Evolutionary conservation across 2,888 invertebrate species (phyloP), one percentile per base, ranked within the genome.

Genomic region (Steinernema hermaphroditum): DNA sequence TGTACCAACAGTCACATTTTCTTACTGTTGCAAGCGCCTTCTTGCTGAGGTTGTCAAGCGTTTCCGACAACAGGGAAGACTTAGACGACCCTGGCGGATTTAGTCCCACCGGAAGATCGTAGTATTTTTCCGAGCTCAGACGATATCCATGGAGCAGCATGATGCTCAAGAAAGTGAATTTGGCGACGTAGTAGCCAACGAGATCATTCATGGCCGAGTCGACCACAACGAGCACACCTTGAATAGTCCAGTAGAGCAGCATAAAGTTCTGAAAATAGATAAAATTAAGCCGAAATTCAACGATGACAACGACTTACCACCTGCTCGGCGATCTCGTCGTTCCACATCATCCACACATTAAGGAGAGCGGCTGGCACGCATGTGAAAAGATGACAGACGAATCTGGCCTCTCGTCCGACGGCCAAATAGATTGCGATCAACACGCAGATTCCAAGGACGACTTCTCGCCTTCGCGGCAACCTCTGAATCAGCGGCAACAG

Each of bases 301-400:
- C n/a, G n/a, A 49, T 6, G 19, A 19, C 9, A 8, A 49, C 6
- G 12, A 22, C 22, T 27, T 24, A 54, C 54, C 54, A 54, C 19
- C 24, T 54, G 54, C 16, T 54, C 54, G 6, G 4, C 9, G 6
- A 27, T 54, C 54, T 24, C 27, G 9, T 54, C 54, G 4, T 6
- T 27, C 2, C 54, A 27, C 6, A 54, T 12, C 54, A 54, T 27
- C 27, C 8, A 6, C 14, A 54, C 6, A 54, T 54, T 54, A 27
- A 24, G 54, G 16, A 54, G 2, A 14, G 54, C 54, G 2, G 54
- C 54, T 27, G 54, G 54, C 1, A 22, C 54, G 54, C 54, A 24
- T 22, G 54, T 54, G 54, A 9, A 54, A 6, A 54, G 54, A 22
- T 54, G 54, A 16, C 54, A 54, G 2, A 54, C 54, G 27, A 54